Conservation (phyloP, 2,888 invertebrate species). For the Caenorhabditis plicata region DNA sequence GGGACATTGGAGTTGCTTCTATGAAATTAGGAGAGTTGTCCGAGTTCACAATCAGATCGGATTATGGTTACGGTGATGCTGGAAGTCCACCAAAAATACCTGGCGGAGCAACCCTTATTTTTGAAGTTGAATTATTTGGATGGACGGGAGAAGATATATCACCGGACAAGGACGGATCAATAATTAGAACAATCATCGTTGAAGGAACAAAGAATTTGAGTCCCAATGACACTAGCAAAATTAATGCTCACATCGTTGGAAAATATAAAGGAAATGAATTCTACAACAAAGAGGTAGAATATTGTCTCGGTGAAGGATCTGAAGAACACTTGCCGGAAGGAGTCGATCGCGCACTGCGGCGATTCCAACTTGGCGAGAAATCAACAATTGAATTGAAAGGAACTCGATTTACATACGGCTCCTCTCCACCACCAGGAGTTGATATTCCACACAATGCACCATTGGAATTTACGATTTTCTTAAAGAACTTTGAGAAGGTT, state of each 20-base stretch:
- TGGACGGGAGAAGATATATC: conserved; percentile 78
- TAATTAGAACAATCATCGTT: conserved; percentile 75
- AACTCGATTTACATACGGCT: conserved; percentile 49
- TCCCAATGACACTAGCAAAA: conserved; percentile 81
- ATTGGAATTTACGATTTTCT: conserved; percentile 79
- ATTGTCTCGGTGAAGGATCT: conserved; percentile 82
- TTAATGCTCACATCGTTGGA: conserved; percentile 79
- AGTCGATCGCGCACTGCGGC: conserved; percentile 79
- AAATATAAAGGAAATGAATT: conserved; percentile 74
- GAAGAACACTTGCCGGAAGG: conserved; percentile 78
- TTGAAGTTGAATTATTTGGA: conserved; percentile 73
- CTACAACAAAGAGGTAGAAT: conserved; percentile 81
- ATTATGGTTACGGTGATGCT: conserved; percentile 84
- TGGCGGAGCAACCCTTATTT: conserved; percentile 81
- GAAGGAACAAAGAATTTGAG: conserved; percentile 76
- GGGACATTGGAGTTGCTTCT: conserved; percentile 88
- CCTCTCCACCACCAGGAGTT: conserved; percentile 71
- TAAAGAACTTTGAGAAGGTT: conserved; percentile 82
- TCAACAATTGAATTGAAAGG: conserved; percentile 52
- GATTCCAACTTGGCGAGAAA: conserved; percentile 72
- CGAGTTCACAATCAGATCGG: conserved; percentile 80
- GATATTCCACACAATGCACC: conserved; percentile 79
- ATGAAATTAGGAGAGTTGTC: conserved; percentile 81
- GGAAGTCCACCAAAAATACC: conserved; percentile 88
- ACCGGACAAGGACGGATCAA: conserved; percentile 80